Evolutionary conservation across 2,797 vertebrate genomes (phyloP), one percentile per base, ranked within the genome.

Genomic region (Neostethus bicornis): DNA sequence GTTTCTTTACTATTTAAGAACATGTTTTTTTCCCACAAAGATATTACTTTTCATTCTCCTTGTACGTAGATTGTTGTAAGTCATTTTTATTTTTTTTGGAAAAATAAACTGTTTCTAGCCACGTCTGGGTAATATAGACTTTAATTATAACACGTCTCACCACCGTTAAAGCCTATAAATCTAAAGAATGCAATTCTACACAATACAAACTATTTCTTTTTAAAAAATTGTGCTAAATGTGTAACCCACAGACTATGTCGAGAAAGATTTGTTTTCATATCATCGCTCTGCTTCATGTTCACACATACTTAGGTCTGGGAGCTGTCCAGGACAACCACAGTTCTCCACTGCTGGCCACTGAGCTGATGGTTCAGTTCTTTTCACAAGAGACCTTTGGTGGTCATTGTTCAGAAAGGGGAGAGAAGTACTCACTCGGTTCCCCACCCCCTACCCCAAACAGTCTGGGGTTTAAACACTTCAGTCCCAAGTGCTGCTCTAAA

Each of bases 341-440:
- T 35, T 49, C 63, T 68, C 58, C 21, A 3, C 38, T 43, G 52
- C 42, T 19, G 50, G 41, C 68, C 42, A 54, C 59, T 16, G 57
- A 67, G 61, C 73, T 61, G 51, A 42, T 45, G 73, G 38, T 61
- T 76, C 53, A 63, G 31, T 66, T 70, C 61, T 83, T 72, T 77
- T 81, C 73, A 83, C 74, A 84, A 84, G 81, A 75, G 81, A 57
- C 66, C 63, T 61, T 78, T 28, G 17, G 70, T 53, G 55, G 47
- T 61, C 71, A 76, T 78, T 82, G 67, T 80, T 79, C 51, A 64
- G 42, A 16, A 56, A 78, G 63, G 67, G 46, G 50, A 66, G 54
- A 57, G 53, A 70, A 51, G 54, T 41, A 52, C 69, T 64, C 69
- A 67, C 56, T 77, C 65, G 68, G 34, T 29, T 50, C 29, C 39